phyloP scores from a whole-genome alignment of 2,888 invertebrate species.

The Eudasyphora cyanicolor region DNA sequence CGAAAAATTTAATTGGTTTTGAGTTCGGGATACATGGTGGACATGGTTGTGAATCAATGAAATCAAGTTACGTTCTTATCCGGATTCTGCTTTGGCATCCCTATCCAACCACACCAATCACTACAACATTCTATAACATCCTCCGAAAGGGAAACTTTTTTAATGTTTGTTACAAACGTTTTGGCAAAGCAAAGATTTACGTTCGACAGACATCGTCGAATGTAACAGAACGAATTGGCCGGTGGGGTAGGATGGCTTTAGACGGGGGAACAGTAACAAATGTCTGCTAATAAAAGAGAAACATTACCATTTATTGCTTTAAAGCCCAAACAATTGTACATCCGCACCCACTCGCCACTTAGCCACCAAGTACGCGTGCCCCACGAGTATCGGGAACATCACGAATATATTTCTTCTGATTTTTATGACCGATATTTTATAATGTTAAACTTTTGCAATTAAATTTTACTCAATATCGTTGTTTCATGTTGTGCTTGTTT shows the following conservation, averaged over 20 bases:
- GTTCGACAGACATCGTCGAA: not conserved
- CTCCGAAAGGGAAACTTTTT: slow-evolving; percentile 30
- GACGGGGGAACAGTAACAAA: slow-evolving; percentile 14
- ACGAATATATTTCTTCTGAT: slow-evolving; percentile 9
- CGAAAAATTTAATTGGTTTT: no score
- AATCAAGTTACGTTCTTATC: no score
- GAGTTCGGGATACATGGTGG: no score
- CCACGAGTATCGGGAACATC: no score
- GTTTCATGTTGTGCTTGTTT: not conserved
- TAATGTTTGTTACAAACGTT: slow-evolving; percentile 37
- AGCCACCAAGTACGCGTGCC: no score
- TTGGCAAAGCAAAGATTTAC: slow-evolving; percentile 41
- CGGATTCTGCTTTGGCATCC: not conserved
- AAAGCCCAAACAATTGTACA: slow-evolving; percentile 11
- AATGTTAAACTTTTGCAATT: slow-evolving; percentile 44
- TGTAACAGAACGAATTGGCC: no score
- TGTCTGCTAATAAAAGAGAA: slow-evolving; percentile 39
- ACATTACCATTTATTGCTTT: slow-evolving; percentile 27
- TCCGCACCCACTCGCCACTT: not conserved
- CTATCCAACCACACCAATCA: not conserved
- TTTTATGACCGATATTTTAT: slow-evolving; percentile 36
- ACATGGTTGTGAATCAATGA: no score
- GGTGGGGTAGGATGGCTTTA: not conserved
- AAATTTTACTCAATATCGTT: slow-evolving; percentile 40
- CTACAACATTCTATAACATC: not conserved